Conservation (phyloP, 2,888 invertebrate species). For the Thereva unica region DNA sequence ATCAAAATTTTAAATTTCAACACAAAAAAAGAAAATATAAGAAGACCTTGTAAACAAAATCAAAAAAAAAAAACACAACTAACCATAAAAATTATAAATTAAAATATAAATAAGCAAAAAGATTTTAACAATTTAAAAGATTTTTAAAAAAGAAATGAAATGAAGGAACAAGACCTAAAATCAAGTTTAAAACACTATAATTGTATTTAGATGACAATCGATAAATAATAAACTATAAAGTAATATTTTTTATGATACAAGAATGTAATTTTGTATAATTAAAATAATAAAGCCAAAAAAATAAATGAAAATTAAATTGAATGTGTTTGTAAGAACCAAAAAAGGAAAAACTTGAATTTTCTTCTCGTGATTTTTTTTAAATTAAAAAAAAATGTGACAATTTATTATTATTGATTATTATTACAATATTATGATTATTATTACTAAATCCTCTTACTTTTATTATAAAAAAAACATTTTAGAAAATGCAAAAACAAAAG, state of each 20-base stretch:
- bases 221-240: slow-evolving; percentile 34
- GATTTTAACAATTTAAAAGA: slow-evolving; percentile 4
- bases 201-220: slow-evolving; percentile 42
- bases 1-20: not conserved
- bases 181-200: slow-evolving; percentile 27
- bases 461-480: not conserved
- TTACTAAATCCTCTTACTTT: not conserved
- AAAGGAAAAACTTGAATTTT: no score
- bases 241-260: slow-evolving; percentile 32
- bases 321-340: slow-evolving; percentile 20
- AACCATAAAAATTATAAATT: slow-evolving; percentile 17
- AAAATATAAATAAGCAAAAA: slow-evolving; percentile 6
- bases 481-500: not conserved
- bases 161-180: slow-evolving; percentile 25
- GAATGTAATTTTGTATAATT: slow-evolving; percentile 27
- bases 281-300: slow-evolving; percentile 9
- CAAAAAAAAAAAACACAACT: slow-evolving; percentile 18
- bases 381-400: not conserved
- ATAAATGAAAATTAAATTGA: slow-evolving; percentile 6
- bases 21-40: not conserved
- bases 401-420: not conserved
- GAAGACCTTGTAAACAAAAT: slow-evolving; percentile 4
- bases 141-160: not conserved
- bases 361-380: no score
- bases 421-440: not conserved